Conservation (phyloP, 2,113 vertebrate genomes). For the Chaetorhynchus papuensis region DNA sequence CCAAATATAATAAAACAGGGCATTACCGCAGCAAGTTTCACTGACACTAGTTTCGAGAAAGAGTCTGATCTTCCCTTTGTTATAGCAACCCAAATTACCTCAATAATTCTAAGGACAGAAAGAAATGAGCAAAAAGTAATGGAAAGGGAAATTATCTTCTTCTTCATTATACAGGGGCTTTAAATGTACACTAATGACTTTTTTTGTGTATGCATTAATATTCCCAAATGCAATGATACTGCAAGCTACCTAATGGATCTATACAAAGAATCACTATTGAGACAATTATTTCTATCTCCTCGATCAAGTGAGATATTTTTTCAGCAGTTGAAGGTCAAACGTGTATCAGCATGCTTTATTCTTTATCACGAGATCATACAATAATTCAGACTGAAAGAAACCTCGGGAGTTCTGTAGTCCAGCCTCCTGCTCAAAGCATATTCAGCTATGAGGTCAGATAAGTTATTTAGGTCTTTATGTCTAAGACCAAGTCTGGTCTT, state of each 20-base stretch:
- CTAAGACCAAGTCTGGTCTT: background rate
- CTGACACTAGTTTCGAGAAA: background rate
- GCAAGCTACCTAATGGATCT: background rate
- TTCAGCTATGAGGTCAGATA: background rate
- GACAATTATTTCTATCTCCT: background rate
- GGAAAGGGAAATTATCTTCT: background rate
- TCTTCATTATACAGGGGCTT: background rate
- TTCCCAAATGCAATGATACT: background rate
- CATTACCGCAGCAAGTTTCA: background rate
- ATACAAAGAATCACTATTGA: background rate
- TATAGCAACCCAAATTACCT: background rate
- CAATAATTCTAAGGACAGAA: background rate
- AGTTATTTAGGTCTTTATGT: background rate
- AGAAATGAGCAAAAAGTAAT: constrained; percentile 13
- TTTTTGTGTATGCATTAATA: background rate
- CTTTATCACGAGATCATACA: background rate
- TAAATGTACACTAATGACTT: background rate
- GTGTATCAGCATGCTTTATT: background rate
- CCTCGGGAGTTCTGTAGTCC: background rate
- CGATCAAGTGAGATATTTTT: background rate
- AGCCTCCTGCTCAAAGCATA: background rate
- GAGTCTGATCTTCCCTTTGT: constrained; percentile 6
- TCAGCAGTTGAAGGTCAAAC: background rate
- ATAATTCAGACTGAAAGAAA: background rate
- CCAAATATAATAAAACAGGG: background rate